These are phyloP conservation scores for Thera obeliscata DNA, from an alignment of 2,888 invertebrate species.

Conservation along the genomic window DNA sequence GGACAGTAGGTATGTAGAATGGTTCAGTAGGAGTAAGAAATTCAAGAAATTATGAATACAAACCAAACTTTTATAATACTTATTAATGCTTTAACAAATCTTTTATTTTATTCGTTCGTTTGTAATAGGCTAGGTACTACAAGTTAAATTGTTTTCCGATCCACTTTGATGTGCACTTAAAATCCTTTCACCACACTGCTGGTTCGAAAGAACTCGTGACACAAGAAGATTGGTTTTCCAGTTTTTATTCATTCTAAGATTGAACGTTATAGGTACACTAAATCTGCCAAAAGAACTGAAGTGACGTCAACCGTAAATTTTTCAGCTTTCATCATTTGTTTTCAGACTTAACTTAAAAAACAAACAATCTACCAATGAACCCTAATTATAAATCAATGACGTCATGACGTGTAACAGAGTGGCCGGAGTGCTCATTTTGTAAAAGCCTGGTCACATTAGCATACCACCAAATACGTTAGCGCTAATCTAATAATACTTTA, in stretches of 20 bases:
- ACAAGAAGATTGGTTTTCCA: too few species aligned
- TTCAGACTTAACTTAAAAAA: not conserved
- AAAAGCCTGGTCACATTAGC: conserved; percentile 8
- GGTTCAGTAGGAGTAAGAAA: conserved; percentile 26
- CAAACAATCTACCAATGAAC: not conserved
- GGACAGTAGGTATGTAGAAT: conserved; percentile 14
- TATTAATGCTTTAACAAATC: too few species aligned
- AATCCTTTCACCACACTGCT: too few species aligned
- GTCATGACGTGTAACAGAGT: not conserved
- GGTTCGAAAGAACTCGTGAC: too few species aligned
- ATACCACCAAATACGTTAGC: not conserved
- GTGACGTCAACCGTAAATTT: too few species aligned
- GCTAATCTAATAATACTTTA: not conserved
- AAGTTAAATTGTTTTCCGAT: not conserved
- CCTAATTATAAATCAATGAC: not conserved
- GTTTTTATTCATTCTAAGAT: too few species aligned
- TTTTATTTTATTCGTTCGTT: not conserved
- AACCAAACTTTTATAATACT: not conserved
- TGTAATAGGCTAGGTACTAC: not conserved
- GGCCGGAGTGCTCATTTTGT: not conserved
- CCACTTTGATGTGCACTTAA: too few species aligned
- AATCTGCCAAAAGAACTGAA: too few species aligned
- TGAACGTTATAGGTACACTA: too few species aligned
- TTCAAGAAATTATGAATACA: not conserved
- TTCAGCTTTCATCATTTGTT: too few species aligned